Base-by-base conservation (phyloP, 2,888 invertebrate species). In the Brassicogethes aeneus region DNA sequence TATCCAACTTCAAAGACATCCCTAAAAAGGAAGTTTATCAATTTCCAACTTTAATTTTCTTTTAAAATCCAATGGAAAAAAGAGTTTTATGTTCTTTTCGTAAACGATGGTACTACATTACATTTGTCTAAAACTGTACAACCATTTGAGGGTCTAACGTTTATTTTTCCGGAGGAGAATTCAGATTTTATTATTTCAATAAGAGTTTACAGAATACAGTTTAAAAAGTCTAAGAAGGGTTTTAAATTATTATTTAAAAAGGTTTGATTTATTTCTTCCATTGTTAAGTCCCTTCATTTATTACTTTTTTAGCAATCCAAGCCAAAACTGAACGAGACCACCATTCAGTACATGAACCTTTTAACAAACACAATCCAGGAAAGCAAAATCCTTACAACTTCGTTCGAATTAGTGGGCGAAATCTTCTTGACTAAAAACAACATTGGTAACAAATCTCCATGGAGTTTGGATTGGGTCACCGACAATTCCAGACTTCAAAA, bases 21-120 rank as follows among this genome's bases (percentile, higher is more conserved):
- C 5, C 5, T 7, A 23, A 10, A 5, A 23, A 23, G 23, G 5
- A 5, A 7, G n/a, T n/a, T n/a, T n/a, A n/a, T 23, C 47, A 2
- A 42, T 63, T 14, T 50, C 50, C 15, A 51, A 56, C 16, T 48
- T 59, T 10, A 42, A 48, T 17, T 56, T 55, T 40, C 47, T 52
- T n/a, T 10, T 54, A 10, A 46, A 47, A n/a, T 17, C 1, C 34
- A 37, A 16, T 41, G 41, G 8, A 36, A 35, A 2, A 42, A 47
- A 16, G 61, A 64, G 15, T 69, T 66, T 61, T 68, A 61, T 46
- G 45, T 70, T 8, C 44, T 66, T 13, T 55, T 62, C 1, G 44
- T 67, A 3, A 57, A 59, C 2, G 52, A 62, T 30, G 54, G 43
- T 8, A 48, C 41, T 1, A 63, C 64, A 2, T 41, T 58, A 1